A percentile compares a stretch with the other conserved stretches of the same genome.
Evolutionary conservation across 2,888 invertebrate species (phyloP).

Genomic region (Eupsilia transversa): DNA sequence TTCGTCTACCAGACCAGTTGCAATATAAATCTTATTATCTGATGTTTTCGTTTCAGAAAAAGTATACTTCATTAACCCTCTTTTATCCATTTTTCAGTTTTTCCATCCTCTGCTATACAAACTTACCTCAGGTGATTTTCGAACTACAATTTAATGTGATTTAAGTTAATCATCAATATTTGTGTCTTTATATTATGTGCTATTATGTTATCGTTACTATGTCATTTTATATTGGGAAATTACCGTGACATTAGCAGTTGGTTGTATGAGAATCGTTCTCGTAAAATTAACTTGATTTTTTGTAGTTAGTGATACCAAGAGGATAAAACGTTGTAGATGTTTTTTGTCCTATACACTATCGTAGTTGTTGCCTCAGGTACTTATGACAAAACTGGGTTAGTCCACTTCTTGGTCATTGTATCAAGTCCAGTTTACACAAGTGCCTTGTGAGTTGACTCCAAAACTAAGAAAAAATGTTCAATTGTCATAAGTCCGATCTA

Average conservation of each 20-base stretch:
- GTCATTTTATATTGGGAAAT: background rate
- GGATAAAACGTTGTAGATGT: background rate
- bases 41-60: constrained; percentile 10
- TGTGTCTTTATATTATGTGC: background rate
- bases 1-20: background rate
- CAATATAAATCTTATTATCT: constrained; percentile 7
- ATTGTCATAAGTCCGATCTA: background rate
- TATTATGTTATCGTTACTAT: constrained; percentile 31
- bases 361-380: background rate
- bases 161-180: background rate
- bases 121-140: background rate
- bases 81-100: background rate
- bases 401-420: constrained; percentile 26
- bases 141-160: background rate
- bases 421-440: constrained; percentile 18
- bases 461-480: background rate
- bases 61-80: constrained; percentile 14
- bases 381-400: constrained; percentile 20
- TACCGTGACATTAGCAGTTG: background rate
- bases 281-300: background rate
- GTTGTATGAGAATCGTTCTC: background rate
- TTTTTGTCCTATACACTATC: background rate
- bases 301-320: background rate
- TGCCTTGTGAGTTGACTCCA: background rate
- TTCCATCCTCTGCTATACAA: background rate